phyloP scores from a whole-genome alignment of 2,888 invertebrate genomes.

The Troilus luridus region DNA sequence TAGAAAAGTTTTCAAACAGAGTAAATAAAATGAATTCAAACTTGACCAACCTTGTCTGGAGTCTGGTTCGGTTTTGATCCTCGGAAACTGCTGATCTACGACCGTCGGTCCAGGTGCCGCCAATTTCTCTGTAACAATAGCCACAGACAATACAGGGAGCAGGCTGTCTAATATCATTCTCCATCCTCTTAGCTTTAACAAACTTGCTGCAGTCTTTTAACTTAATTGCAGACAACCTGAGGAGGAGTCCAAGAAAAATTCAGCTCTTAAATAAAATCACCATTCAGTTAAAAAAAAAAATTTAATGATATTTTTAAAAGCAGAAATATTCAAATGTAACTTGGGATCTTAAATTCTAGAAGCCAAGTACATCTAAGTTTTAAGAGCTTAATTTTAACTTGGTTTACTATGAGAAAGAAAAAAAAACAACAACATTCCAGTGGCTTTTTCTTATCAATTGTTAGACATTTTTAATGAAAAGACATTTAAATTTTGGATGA shows the following conservation, averaged over 20 bases:
- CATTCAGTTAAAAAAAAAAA: not conserved
- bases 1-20: no score
- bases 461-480: not conserved
- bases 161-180: slow-evolving; percentile 52
- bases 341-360: not conserved
- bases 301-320: not conserved
- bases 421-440: not conserved
- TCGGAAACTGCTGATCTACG: slow-evolving; percentile 72
- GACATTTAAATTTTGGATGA: not conserved
- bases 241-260: slow-evolving; percentile 45
- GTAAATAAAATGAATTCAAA: not conserved
- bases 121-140: slow-evolving; percentile 69
- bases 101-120: slow-evolving; percentile 70
- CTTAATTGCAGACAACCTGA: slow-evolving; percentile 26
- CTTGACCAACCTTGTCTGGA: slow-evolving; percentile 68
- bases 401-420: not conserved
- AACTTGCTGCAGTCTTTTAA: slow-evolving; percentile 39
- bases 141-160: slow-evolving; percentile 59
- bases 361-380: not conserved
- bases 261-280: not conserved
- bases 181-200: slow-evolving; percentile 42
- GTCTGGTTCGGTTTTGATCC: slow-evolving; percentile 68
- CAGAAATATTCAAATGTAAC: not conserved
- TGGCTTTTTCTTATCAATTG: not conserved
- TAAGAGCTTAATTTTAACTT: slow-evolving; percentile 47